Conservation (phyloP, 2,888 invertebrate genomes). For the Chymomyza caudatula region DNA sequence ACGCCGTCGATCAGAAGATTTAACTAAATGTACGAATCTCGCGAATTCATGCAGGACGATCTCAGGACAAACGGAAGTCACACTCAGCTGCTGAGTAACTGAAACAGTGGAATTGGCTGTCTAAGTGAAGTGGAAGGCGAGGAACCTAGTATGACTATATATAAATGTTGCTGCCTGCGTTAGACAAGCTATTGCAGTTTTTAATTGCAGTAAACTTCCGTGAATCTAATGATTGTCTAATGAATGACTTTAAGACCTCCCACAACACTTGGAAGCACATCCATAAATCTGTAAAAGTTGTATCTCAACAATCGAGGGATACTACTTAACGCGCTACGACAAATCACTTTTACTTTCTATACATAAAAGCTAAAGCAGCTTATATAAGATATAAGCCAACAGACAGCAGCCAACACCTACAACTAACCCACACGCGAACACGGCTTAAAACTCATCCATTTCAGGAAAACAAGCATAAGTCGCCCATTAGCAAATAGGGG, state of each 20-base stretch:
- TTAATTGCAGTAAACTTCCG: no score
- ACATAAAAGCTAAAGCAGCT: not conserved
- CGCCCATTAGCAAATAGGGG: conserved; percentile 59
- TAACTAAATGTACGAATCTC: no score
- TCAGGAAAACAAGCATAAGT: conserved; percentile 25
- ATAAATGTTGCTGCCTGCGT: no score
- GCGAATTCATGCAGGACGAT: no score
- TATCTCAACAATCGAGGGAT: not conserved
- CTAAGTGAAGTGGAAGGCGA: no score
- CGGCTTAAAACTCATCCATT: conserved; percentile 55
- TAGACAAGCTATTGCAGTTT: no score
- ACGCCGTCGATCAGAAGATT: no score
- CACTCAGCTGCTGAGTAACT: no score
- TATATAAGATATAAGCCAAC: not conserved
- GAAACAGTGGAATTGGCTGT: no score
- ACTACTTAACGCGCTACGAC: not conserved
- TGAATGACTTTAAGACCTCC: not conserved
- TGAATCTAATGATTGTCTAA: no score
- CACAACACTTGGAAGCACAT: not conserved
- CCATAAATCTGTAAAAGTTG: not conserved
- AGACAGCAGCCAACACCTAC: not conserved
- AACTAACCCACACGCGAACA: conserved; percentile 50
- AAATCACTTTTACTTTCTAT: not conserved
- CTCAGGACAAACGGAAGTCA: no score
- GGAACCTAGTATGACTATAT: no score